Evolutionary conservation across 2,797 vertebrate genomes (phyloP).

Genomic region (Heteromormyrus szaboi): DNA sequence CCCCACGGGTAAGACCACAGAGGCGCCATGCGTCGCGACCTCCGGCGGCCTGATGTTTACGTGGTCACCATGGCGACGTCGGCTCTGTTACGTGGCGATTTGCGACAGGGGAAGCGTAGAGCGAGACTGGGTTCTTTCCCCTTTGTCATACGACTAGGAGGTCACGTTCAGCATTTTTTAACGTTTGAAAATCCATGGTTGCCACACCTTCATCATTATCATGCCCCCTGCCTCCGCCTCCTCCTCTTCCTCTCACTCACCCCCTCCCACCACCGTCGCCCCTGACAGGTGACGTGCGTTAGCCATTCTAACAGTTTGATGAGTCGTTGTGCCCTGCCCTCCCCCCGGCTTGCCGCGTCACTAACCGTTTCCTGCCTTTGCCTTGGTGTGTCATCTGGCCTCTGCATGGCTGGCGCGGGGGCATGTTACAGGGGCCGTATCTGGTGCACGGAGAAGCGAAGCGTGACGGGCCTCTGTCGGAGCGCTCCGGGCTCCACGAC

Average conservation of each 20-base stretch:
- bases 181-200: not conserved
- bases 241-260: not conserved
- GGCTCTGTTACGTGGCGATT: not conserved
- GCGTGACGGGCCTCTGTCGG: conserved; percentile 65
- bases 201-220: not conserved
- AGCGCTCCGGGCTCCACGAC: conserved; percentile 69
- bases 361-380: conserved; percentile 44
- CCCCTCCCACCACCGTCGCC: not conserved
- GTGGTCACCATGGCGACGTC: not conserved
- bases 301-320: not conserved
- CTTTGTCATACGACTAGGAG: not conserved
- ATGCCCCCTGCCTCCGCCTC: not conserved
- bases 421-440: conserved; percentile 76
- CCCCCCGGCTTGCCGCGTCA: conserved; percentile 22
- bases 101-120: not conserved
- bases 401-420: conserved; percentile 33
- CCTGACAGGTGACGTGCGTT: not conserved
- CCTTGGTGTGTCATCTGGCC: conserved; percentile 49
- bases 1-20: not conserved
- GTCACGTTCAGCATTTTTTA: not conserved
- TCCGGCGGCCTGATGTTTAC: not conserved
- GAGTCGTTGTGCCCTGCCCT: not conserved
- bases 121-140: not conserved
- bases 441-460: conserved; percentile 81
- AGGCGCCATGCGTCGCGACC: not conserved